These are phyloP conservation scores for Toxotes jaculatrix DNA, from an alignment of 2,113 vertebrate species.

Conservation along the genomic window DNA sequence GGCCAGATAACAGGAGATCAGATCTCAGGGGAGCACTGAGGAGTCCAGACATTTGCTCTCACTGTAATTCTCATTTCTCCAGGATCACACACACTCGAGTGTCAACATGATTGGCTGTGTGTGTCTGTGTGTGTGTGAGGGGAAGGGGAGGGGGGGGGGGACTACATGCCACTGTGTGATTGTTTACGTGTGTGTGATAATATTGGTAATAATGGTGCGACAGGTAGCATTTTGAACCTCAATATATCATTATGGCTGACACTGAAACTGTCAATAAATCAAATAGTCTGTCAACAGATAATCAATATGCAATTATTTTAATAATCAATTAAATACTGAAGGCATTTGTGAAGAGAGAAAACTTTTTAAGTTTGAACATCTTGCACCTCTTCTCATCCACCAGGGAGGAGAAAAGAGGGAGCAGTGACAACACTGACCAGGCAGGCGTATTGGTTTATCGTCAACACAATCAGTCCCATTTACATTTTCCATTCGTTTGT, in stretches of 20 bases:
- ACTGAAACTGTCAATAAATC: no score
- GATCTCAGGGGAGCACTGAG: conserved; percentile 9
- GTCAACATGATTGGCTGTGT: conserved; percentile 2
- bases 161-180: not conserved
- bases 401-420: not conserved
- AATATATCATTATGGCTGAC: not conserved
- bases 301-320: no score
- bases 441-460: not conserved
- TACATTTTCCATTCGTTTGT: conserved; percentile 37
- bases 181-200: not conserved
- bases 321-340: no score
- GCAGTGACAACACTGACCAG: not conserved
- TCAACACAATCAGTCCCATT: not conserved
- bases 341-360: no score
- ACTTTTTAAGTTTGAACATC: no score
- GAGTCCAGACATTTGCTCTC: not conserved
- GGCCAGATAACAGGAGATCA: conserved; percentile 39
- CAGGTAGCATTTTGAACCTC: not conserved
- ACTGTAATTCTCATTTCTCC: conserved; percentile 35
- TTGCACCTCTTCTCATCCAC: not conserved
- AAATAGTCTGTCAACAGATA: no score
- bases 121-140: not conserved
- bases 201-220: not conserved
- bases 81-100: conserved; percentile 11
- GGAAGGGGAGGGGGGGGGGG: not conserved